Evolutionary conservation across 1,140 invertebrate genomes (phyloP).

Genomic region (Drosophila tsacasi): DNA sequence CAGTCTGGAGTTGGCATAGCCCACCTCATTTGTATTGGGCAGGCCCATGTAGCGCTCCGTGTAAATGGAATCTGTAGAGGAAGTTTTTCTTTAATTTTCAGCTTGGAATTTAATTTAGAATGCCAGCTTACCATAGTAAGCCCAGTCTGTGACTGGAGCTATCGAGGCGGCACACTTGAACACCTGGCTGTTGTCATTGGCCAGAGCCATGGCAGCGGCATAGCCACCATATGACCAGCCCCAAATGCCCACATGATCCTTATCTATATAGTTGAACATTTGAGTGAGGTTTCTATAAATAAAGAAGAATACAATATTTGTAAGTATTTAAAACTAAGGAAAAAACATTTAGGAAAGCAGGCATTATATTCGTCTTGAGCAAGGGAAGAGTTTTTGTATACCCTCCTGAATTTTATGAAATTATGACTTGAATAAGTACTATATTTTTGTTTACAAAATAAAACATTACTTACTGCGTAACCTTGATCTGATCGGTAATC

Average conservation of each 20-base stretch:
- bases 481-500: constrained; percentile 92
- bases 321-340: not conserved
- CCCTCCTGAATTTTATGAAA: too few species aligned
- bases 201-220: constrained; percentile 92
- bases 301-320: not conserved
- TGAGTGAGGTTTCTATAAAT: constrained; percentile 87
- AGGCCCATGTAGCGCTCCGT: constrained; percentile 97
- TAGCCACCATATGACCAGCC: constrained; percentile 98
- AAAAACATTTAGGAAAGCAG: not conserved
- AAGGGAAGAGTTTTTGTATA: not conserved
- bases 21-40: constrained; percentile 91
- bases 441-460: too few species aligned
- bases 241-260: constrained; percentile 90
- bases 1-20: constrained; percentile 92
- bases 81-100: constrained; percentile 34
- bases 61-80: constrained; percentile 94
- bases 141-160: constrained; percentile 95
- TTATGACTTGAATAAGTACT: not conserved
- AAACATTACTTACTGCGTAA: constrained; percentile 85
- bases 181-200: constrained; percentile 89
- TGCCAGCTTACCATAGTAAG: constrained; percentile 94
- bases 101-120: not conserved
- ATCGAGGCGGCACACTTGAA: constrained; percentile 98
- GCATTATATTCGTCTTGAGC: too few species aligned
- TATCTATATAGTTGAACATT: constrained; percentile 89